Evolutionary conservation across 2,797 vertebrate genomes (phyloP), one percentile per base, ranked within the genome.

Genomic region (Acipenser ruthenus): DNA sequence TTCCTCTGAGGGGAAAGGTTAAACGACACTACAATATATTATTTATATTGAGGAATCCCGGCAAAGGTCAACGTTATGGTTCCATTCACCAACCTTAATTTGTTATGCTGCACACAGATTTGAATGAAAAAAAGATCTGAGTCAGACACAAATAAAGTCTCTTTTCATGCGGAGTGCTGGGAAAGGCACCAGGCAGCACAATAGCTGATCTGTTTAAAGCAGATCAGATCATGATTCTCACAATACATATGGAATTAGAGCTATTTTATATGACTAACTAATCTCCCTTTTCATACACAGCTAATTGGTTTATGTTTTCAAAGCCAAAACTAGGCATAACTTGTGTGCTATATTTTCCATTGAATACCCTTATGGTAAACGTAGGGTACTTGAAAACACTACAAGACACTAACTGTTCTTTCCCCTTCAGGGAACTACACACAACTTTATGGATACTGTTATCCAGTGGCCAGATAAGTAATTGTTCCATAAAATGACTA

Each of bases 61-160:
- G 37, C 37, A 37, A 79, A 74, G 77, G 75, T 79, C 77, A 78
- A 68, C 70, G 65, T 70, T 69, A 72, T 56, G 67, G 70, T 52
- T 67, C 55, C 66, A 64, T 73, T 62, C 51, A 66, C 60, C 62
- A 48, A 53, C 52, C 68, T 67, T 68, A 65, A 75, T 75, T 70
- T 63, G 68, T 68, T 74, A 70, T 67, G 62, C 68, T 66, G 67
- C 70, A 67, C 71, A 62, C 64, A 69, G 69, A 63, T 63, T 15
- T 65, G 68, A 70, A 55, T 52, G 65, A 73, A 69, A 69, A 72
- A 67, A 65, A 68, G 68, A 65, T 56, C 37, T 37, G 37, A 37
- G 5, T 37, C 37, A 51, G 62, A 49, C 12, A 53, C 62, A 11
- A 61, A 77, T 67, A 77, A 78, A 71, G 73, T 55, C 8, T 51